Evolutionary conservation across 2,797 vertebrate genomes (phyloP), one percentile per base, ranked within the genome.

Genomic region (Odontamblyopus rebecca): DNA sequence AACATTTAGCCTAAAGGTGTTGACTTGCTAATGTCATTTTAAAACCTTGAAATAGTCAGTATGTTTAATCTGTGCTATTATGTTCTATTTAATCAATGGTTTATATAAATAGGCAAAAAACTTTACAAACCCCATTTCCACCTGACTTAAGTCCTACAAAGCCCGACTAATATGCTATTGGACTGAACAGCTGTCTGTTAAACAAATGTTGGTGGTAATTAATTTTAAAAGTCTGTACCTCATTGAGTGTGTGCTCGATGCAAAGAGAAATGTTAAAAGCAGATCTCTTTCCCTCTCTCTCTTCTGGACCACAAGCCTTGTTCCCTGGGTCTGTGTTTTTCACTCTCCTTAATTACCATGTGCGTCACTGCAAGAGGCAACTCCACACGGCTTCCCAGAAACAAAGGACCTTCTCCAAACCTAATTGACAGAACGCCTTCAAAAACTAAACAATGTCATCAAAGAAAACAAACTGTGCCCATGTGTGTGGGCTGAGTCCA

Each of bases 331-430:
- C 8, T 35, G 32, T 67, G 57, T 59, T 51, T 67, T 69, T 83
- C 69, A 41, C 19, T 78, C 62, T 77, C 32, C 60, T 72, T 84
- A 74, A 85, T 85, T 89, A 83, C 54, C 71, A 87, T 86, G 86
- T 88, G 86, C 79, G 74, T 87, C 86, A 84, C 72, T 67, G 68
- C 60, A 54, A 68, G 67, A 68, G 61, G 68, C 61, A 80, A 78
- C 70, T 19, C 74, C 48, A 16, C 64, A 74, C 9, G 30, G 61
- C 61, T 72, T 77, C 70, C 57, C 75, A 72, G 66, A 76, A 81
- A 80, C 66, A 81, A 81, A 83, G 74, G 62, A 76, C 60, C 56
- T 74, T 78, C 67, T 68, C 65, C 41, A 73, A 73, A 77, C 29
- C 67, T 71, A 85, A 81, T 54, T 78, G 72, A 74, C 69, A 29